A percentile compares a stretch with the other conserved stretches of the same genome.
Conservation (phyloP, 2,797 vertebrate genomes). For the Eptatretus atami region DNA sequence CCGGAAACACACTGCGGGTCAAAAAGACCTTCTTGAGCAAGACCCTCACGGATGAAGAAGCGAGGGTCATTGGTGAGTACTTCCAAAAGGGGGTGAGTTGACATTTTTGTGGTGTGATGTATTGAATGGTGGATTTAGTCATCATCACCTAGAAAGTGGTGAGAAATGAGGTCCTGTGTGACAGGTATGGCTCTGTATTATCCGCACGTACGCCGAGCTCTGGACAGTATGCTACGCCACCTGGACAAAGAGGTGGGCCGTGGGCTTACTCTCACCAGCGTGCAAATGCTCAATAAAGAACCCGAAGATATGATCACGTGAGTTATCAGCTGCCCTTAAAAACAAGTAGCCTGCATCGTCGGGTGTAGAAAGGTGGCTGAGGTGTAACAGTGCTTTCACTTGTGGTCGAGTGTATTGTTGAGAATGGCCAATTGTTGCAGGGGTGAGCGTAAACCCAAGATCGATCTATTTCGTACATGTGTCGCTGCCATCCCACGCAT, state of each 20-base stretch:
- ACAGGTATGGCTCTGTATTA: slow-evolving; percentile 92
- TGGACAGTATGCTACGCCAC: slow-evolving; percentile 78
- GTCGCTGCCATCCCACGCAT: slow-evolving; percentile 83
- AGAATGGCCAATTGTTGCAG: slow-evolving; percentile 13
- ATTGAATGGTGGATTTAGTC: background rate
- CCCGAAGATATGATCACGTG: slow-evolving; percentile 99
- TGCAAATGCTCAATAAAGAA: slow-evolving; percentile 97
- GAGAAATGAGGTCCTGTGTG: background rate
- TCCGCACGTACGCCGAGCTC: slow-evolving; percentile 77
- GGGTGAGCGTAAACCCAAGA: slow-evolving; percentile 94
- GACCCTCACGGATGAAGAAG: slow-evolving; percentile 89
- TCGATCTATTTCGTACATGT: slow-evolving; percentile 88
- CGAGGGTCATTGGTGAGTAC: slow-evolving; percentile 65
- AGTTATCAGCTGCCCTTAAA: slow-evolving; percentile 12
- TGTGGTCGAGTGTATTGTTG: background rate
- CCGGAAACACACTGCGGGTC: slow-evolving; percentile 91
- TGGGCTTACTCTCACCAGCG: slow-evolving; percentile 92
- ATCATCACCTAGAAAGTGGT: background rate
- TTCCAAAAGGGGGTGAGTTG: slow-evolving; percentile 3
- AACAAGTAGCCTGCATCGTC: background rate
- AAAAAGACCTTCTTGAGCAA: slow-evolving; percentile 98
- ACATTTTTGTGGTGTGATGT: slow-evolving; percentile 5
- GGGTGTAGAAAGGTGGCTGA: slow-evolving; percentile 5
- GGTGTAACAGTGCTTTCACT: background rate
- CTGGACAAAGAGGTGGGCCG: slow-evolving; percentile 95